Evolutionary conservation across 2,797 vertebrate species (phyloP).

Genomic region (Mus minutoides): DNA sequence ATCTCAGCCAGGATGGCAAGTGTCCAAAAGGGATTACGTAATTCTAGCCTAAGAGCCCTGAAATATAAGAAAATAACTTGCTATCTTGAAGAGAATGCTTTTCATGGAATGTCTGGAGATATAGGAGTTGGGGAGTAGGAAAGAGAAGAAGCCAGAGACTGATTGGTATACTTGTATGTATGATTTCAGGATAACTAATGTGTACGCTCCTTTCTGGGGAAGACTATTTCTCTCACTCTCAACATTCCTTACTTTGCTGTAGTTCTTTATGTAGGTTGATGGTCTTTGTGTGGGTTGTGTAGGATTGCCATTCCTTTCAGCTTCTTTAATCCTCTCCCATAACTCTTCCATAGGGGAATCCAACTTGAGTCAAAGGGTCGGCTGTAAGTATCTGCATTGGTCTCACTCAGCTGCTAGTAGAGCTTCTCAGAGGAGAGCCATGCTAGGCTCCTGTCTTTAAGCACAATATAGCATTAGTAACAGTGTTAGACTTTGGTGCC

Average conservation of each 20-base stretch:
- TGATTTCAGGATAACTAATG: not conserved
- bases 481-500: no score
- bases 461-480: no score
- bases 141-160: not conserved
- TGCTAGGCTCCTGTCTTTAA: no score
- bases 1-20: not conserved
- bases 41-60: not conserved
- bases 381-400: no score
- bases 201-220: not conserved
- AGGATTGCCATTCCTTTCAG: not conserved
- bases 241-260: not conserved
- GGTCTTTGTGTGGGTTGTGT: no score
- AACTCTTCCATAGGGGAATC: no score
- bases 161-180: not conserved
- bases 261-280: not conserved
- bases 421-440: no score
- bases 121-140: not conserved
- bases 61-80: not conserved
- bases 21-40: not conserved
- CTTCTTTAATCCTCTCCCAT: no score
- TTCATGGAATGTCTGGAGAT: not conserved
- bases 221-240: not conserved
- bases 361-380: no score
- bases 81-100: not conserved
- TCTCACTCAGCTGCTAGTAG: no score